A percentile compares a stretch with the other conserved stretches of the same genome.
These are phyloP conservation scores for Thalassophryne amazonica DNA, from an alignment of 2,797 vertebrate species.

Conservation along the genomic window DNA sequence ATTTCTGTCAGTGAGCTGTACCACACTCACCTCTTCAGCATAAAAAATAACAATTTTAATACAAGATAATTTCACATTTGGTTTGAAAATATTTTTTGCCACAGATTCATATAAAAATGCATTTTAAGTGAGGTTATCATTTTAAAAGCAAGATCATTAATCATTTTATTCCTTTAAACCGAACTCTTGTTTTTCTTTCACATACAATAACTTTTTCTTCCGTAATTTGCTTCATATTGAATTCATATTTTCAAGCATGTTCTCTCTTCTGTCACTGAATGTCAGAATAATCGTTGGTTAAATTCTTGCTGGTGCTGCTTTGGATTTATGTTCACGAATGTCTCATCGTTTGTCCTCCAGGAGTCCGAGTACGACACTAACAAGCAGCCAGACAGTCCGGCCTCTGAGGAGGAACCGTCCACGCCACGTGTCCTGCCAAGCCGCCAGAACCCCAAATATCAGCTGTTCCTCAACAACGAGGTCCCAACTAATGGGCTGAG, in stretches of 20 bases:
- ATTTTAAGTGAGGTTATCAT: too few species aligned
- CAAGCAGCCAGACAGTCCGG: slow-evolving; percentile 58
- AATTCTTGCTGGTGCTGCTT: neutral
- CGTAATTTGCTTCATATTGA: neutral
- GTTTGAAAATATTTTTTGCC: too few species aligned
- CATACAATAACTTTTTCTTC: neutral
- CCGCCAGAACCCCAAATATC: slow-evolving; percentile 65
- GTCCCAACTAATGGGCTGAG: slow-evolving; percentile 58
- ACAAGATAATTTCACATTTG: too few species aligned
- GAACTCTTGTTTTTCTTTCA: neutral
- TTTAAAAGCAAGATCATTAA: too few species aligned
- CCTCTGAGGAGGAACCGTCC: slow-evolving; percentile 52
- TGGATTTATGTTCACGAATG: neutral
- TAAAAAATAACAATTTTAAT: too few species aligned
- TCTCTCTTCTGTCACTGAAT: neutral
- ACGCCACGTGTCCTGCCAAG: neutral
- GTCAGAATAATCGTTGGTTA: neutral
- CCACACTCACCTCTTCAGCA: too few species aligned
- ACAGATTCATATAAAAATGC: too few species aligned
- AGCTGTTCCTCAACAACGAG: slow-evolving; percentile 63
- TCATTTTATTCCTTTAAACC: neutral
- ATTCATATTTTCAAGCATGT: neutral
- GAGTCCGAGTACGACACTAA: slow-evolving; percentile 56
- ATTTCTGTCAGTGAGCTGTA: too few species aligned
- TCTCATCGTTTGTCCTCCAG: slow-evolving; percentile 42